phyloP scores from a whole-genome alignment of 1,140 invertebrate species.

The Palaemon carinicauda region DNA sequence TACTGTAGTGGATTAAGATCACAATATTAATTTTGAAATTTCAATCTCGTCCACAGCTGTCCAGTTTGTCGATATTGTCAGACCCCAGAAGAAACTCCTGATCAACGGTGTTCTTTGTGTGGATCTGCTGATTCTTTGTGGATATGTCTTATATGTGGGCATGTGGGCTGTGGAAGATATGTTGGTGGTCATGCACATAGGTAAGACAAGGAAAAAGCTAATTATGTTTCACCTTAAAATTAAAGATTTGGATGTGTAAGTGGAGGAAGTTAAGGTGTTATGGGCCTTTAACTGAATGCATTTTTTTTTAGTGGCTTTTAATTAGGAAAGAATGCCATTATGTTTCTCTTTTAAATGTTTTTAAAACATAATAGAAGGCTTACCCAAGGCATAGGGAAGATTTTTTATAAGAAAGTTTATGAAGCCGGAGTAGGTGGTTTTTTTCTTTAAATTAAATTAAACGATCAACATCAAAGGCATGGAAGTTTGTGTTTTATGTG shows the following conservation, averaged over 20 bases:
- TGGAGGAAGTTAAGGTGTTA: neutral
- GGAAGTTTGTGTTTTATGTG: no score
- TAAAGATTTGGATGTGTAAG: neutral
- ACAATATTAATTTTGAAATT: neutral
- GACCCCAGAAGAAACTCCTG: constrained; percentile 87
- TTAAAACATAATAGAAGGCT: no score
- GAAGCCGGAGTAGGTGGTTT: no score
- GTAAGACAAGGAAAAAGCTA: constrained; percentile 61
- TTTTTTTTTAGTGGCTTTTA: no score
- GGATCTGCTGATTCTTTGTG: constrained; percentile 84
- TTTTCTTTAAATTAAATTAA: no score
- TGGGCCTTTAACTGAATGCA: neutral
- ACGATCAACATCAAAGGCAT: no score
- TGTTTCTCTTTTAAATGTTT: neutral
- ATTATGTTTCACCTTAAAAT: no score
- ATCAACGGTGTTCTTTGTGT: constrained; percentile 87
- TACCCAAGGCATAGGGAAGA: no score
- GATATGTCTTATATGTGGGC: constrained; percentile 99
- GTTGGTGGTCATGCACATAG: constrained; percentile 76
- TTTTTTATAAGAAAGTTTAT: no score
- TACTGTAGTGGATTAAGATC: no score
- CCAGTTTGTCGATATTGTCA: constrained; percentile 84
- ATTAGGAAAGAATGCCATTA: no score
- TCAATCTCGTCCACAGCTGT: constrained; percentile 66
- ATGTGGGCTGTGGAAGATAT: constrained; percentile 94